Conservation (phyloP, 2,797 vertebrate genomes). For the Simalia tracyae region DNA sequence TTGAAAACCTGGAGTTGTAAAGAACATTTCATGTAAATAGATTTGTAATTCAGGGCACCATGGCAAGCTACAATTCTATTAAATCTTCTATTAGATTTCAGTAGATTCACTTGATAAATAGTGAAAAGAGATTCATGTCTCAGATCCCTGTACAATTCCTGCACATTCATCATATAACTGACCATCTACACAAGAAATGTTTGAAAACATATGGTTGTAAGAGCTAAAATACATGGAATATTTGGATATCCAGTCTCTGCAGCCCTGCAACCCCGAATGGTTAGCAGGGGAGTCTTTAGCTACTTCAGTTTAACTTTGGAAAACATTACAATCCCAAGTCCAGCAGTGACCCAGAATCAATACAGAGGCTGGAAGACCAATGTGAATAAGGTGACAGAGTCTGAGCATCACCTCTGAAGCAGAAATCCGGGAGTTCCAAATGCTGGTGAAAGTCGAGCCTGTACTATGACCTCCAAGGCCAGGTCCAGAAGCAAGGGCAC, state of each 20-base stretch:
- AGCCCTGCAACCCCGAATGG: neutral
- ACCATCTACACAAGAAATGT: neutral
- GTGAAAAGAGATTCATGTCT: neutral
- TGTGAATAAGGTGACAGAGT: neutral
- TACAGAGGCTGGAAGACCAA: neutral
- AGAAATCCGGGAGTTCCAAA: neutral
- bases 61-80: neutral
- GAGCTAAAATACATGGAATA: neutral
- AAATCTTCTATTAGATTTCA: neutral
- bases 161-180: neutral
- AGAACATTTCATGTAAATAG: neutral
- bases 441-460: too few relatives aligned
- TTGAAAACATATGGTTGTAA: neutral
- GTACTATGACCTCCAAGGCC: too few relatives aligned
- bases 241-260: neutral
- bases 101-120: neutral
- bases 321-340: neutral
- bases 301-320: too few relatives aligned
- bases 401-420: too few relatives aligned
- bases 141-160: neutral
- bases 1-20: neutral
- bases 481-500: neutral
- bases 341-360: neutral
- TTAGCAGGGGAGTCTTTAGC: neutral
- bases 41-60: neutral